These are phyloP conservation scores for Oconnorella tubifera DNA, from an alignment of 2,888 invertebrate genomes.

Conservation along the genomic window DNA sequence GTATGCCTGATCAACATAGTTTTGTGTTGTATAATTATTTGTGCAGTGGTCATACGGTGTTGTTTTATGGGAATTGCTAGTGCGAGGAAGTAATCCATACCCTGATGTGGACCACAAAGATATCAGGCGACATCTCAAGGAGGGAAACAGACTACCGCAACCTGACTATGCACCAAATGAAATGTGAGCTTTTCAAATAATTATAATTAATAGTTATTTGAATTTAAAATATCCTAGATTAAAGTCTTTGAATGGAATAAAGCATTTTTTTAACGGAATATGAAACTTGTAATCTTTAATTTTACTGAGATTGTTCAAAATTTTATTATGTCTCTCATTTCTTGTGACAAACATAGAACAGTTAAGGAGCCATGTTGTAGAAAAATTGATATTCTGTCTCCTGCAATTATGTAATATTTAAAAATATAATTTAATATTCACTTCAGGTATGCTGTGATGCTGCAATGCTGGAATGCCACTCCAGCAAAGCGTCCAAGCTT, in stretches of 20 bases:
- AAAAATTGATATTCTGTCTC: neutral
- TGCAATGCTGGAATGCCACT: conserved; percentile 48
- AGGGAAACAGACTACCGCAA: conserved; percentile 51
- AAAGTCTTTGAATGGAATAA: neutral
- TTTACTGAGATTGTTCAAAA: neutral
- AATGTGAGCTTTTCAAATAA: conserved; percentile 36
- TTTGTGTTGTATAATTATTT: conserved; percentile 27
- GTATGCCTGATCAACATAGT: neutral
- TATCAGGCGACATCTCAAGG: conserved; percentile 47
- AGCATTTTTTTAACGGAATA: neutral
- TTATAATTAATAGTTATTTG: neutral
- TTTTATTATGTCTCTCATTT: no score
- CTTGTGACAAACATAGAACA: no score
- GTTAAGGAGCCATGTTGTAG: no score
- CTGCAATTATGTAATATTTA: no score
- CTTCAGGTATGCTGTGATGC: conserved; percentile 49
- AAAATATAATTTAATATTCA: no score
- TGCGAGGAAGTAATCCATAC: conserved; percentile 53
- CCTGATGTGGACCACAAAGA: conserved; percentile 49
- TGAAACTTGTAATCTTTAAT: neutral
- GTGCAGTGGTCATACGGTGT: conserved; percentile 57
- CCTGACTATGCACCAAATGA: conserved; percentile 42
- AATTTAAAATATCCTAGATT: neutral
- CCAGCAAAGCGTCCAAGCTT: conserved; percentile 47
- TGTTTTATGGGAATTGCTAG: conserved; percentile 55